A percentile compares a stretch with the other conserved stretches of the same genome.
phyloP scores from a whole-genome alignment of 2,888 invertebrate genomes.

The Sphecodes monilicornis region DNA sequence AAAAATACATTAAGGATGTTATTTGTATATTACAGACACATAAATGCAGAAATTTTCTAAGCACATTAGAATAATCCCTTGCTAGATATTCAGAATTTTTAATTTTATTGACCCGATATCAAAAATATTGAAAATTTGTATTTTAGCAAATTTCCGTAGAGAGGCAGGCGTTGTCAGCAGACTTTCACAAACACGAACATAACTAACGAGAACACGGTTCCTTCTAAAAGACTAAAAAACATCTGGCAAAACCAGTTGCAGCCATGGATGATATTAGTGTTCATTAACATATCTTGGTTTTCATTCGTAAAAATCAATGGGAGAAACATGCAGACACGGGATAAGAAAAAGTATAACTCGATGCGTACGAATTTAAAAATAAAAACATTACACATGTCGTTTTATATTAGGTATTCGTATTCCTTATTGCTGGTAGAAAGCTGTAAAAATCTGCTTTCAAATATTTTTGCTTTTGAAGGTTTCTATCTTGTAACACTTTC shows the following conservation, averaged over 20 bases:
- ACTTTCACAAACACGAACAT: conserved; percentile 11
- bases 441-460: not conserved
- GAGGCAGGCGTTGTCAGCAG: not conserved
- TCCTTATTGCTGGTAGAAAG: not conserved
- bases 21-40: not conserved
- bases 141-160: not conserved
- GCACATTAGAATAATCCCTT: not conserved
- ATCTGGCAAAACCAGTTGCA: conserved; percentile 10
- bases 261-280: not conserved
- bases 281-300: conserved; percentile 10
- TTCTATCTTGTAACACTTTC: not conserved
- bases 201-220: conserved; percentile 8
- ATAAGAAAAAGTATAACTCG: not conserved
- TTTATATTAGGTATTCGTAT: not conserved
- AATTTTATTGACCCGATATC: not conserved
- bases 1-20: not conserved
- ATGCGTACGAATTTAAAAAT: not conserved
- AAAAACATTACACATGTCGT: not conserved
- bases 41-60: not conserved
- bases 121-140: not conserved
- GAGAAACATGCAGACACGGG: not conserved
- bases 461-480: not conserved
- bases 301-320: conserved; percentile 4
- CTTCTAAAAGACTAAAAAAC: conserved; percentile 12
- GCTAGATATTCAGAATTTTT: not conserved